phyloP scores from a whole-genome alignment of 2,797 vertebrate genomes.

The Amazonetta brasiliensis region DNA sequence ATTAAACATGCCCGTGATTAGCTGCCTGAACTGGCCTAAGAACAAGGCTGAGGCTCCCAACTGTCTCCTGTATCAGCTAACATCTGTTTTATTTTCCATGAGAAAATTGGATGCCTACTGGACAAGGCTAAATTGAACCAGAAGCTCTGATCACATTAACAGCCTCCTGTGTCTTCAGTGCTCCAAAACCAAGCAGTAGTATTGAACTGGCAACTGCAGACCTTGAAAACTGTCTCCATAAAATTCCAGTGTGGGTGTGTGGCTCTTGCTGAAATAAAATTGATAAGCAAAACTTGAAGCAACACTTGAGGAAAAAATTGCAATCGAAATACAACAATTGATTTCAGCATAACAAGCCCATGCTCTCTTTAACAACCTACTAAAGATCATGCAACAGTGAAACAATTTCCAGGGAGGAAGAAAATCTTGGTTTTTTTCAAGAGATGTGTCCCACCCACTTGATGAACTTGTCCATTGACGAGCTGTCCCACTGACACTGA shows the following conservation, averaged over 20 bases:
- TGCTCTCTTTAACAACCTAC: constrained; percentile 56
- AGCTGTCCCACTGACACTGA: background rate
- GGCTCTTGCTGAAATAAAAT: constrained; percentile 42
- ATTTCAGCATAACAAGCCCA: constrained; percentile 44
- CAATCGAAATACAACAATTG: constrained; percentile 16
- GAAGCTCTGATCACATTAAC: background rate
- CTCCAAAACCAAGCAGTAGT: background rate
- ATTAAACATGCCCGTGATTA: too few relatives aligned
- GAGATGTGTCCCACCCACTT: background rate
- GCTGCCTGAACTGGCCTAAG: background rate
- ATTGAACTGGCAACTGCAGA: background rate
- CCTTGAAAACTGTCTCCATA: background rate
- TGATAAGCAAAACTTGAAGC: background rate
- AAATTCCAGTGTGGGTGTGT: background rate
- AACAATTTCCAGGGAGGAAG: constrained; percentile 16
- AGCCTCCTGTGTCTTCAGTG: background rate
- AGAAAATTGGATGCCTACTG: background rate
- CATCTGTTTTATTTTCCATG: background rate
- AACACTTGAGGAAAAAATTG: background rate
- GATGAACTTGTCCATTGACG: background rate
- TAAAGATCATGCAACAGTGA: constrained; percentile 70
- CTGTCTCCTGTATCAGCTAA: background rate
- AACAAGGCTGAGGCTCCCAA: background rate
- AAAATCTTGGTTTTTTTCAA: background rate
- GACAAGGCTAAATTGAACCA: background rate